Conservation (phyloP, 2,113 vertebrate genomes). For the Clarias magur region DNA sequence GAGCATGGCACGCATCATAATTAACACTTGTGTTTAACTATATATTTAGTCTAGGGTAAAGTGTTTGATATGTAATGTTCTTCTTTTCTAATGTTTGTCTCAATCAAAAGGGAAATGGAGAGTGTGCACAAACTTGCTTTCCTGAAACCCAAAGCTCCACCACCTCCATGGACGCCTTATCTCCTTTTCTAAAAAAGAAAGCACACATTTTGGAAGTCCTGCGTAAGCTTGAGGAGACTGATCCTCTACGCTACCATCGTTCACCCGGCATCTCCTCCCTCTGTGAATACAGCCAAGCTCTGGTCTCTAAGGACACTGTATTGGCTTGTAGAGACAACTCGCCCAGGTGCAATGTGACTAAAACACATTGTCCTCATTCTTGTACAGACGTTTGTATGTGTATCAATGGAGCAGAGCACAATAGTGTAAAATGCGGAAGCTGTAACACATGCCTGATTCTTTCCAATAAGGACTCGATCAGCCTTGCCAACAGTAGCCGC, state of each 20-base stretch:
- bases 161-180: slow-evolving; percentile 84
- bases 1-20: not conserved
- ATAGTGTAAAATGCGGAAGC: slow-evolving; percentile 67
- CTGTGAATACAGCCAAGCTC: slow-evolving; percentile 75
- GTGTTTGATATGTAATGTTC: not conserved
- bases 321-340: slow-evolving; percentile 65
- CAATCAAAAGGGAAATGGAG: slow-evolving; percentile 68
- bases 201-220: slow-evolving; percentile 94
- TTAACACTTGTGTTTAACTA: not conserved
- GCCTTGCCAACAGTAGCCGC: slow-evolving; percentile 73
- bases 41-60: not conserved
- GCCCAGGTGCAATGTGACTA: slow-evolving; percentile 64
- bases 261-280: slow-evolving; percentile 68
- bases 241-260: slow-evolving; percentile 77
- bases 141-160: slow-evolving; percentile 71
- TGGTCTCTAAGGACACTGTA: slow-evolving; percentile 70
- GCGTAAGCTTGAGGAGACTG: slow-evolving; percentile 89
- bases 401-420: slow-evolving; percentile 76
- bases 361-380: slow-evolving; percentile 69
- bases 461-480: slow-evolving; percentile 73
- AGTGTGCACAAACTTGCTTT: slow-evolving; percentile 70
- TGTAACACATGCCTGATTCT: slow-evolving; percentile 75
- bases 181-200: slow-evolving; percentile 94
- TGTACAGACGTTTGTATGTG: slow-evolving; percentile 65
- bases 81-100: slow-evolving; percentile 45